Evolutionary conservation across 2,797 vertebrate genomes (phyloP), one percentile per base, ranked within the genome.

Genomic region (Cottoperca gobio): DNA sequence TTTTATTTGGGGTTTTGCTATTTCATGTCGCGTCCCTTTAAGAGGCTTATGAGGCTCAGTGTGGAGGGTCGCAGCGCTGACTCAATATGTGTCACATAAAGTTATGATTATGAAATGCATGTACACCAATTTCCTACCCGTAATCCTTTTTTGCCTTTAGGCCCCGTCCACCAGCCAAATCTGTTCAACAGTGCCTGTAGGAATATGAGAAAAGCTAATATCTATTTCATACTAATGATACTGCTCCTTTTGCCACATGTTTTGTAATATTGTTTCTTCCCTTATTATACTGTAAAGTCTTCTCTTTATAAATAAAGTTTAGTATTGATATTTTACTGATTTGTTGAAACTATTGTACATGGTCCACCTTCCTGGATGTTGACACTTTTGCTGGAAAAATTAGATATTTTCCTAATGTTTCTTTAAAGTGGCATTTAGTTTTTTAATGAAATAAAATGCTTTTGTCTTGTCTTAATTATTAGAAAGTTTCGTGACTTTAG

Each of bases 171-270:
- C 63, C 84, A 84, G 89, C 83, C 86, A 89, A 86, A 91, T 83
- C 73, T 84, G 73, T 69, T 88, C 72, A 87, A 82, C 76, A 89
- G 88, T 92, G 89, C 92, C 91, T 92, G 77, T 86, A 85, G 84
- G 35, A 83, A 84, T 62, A 79, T 42, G 40, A 70, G 57, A 68
- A 70, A 69, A 64, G 58, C 33, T 62, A 68, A 67, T 71, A 46
- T 82, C 53, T 74, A 21, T 87, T 78, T 89, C 73, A 33, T 79
- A 86, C 58, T 46, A 66, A 77, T 65, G 46, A 73, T 24, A 46
- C 42, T 76, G 70, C 69, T 88, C 70, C 65, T 77, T 74, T 50
- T 73, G 61, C 66, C 48, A 57, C 71, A 76, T 80, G n/a, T 82
- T 90, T 91, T 86, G 40, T 73, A 76, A 77, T 33, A 31, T 71